Percentiles rank a stretch among this genome's conserved stretches.
These are phyloP conservation scores for Samia ricini DNA, from an alignment of 1,140 invertebrate genomes.

Conservation along the genomic window DNA sequence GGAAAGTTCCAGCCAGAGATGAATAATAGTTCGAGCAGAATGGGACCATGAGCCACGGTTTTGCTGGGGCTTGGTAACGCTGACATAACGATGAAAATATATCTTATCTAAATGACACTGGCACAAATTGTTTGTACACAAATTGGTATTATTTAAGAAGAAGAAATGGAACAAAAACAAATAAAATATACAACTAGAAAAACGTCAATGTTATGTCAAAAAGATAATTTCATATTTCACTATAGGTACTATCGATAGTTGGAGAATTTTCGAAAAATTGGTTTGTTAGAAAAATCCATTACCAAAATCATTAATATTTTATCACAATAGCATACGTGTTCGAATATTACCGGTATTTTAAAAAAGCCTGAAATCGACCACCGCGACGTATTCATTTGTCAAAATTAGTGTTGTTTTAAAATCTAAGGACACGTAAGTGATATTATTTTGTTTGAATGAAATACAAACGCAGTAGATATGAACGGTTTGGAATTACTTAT, in stretches of 20 bases:
- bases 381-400: neutral
- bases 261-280: constrained; percentile 2
- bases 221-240: neutral
- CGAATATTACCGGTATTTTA: constrained; percentile 1
- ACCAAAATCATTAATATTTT: neutral
- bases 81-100: no score
- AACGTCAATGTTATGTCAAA: neutral
- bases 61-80: no score
- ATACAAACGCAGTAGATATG: constrained; percentile 34
- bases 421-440: constrained; percentile 57
- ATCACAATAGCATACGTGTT: constrained; percentile 4
- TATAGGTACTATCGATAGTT: no score
- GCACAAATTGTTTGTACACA: no score
- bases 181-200: neutral
- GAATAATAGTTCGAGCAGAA: no score
- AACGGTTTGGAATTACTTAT: constrained; percentile 41
- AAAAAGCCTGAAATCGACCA: neutral
- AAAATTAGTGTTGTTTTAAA: neutral
- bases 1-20: no score
- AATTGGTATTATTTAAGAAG: no score
- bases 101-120: no score
- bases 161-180: no score
- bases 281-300: neutral
- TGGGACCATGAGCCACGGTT: no score
- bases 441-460: constrained; percentile 23